Evolutionary conservation across 1,140 invertebrate species (phyloP).

Genomic region (Leptoteleia sp.): DNA sequence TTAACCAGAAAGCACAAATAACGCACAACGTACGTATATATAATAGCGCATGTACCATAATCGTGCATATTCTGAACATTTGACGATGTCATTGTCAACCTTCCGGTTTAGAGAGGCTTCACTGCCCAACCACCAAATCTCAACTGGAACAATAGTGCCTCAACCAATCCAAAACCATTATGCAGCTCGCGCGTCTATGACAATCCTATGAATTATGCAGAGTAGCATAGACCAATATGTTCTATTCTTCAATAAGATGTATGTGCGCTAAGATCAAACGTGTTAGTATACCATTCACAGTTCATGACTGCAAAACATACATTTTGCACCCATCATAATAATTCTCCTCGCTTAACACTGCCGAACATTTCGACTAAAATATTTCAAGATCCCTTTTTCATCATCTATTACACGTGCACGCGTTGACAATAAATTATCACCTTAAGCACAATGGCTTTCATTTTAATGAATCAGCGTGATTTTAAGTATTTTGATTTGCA

Average conservation of each 20-base stretch:
- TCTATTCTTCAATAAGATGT: conserved; percentile 62
- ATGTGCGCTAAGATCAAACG: conserved; percentile 50
- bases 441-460: too few relatives aligned
- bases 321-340: conserved; percentile 38
- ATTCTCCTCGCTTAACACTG: background rate
- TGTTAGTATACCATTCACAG: conserved; percentile 72
- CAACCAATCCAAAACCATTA: conserved; percentile 76
- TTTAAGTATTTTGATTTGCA: too few relatives aligned
- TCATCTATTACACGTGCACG: too few relatives aligned
- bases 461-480: too few relatives aligned
- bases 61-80: conserved; percentile 68
- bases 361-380: background rate
- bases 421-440: too few relatives aligned
- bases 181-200: conserved; percentile 79
- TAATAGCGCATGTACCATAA: conserved; percentile 50
- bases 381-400: too few relatives aligned
- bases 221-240: conserved; percentile 79
- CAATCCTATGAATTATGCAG: conserved; percentile 80
- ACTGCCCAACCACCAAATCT: conserved; percentile 54
- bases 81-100: conserved; percentile 62
- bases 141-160: conserved; percentile 71
- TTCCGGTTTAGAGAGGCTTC: conserved; percentile 63
- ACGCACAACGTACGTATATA: conserved; percentile 61
- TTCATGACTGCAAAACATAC: conserved; percentile 40
- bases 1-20: conserved; percentile 31